Conservation (phyloP, 1,140 invertebrate species). For the Alviniconcha marisindica region DNA sequence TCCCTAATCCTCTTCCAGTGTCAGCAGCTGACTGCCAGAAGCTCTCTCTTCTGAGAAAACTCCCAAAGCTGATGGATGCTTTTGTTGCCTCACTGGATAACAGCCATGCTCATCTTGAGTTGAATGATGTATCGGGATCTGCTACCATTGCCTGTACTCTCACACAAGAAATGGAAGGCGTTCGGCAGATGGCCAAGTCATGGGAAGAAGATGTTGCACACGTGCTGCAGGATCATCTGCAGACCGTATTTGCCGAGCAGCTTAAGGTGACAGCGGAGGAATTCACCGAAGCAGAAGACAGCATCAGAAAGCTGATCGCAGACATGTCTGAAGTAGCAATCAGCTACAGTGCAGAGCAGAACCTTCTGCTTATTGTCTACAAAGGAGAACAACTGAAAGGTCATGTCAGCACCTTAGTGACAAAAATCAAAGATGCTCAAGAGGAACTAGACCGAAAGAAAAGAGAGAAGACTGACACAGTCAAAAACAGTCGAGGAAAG, state of each 20-base stretch:
- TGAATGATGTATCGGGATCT: background rate
- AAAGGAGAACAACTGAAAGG: background rate
- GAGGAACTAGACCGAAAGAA: slow-evolving; percentile 6
- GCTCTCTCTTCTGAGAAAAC: background rate
- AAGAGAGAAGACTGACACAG: background rate
- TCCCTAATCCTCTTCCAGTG: slow-evolving; percentile 8
- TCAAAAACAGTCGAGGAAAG: background rate
- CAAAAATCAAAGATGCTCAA: background rate
- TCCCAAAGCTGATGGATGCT: background rate
- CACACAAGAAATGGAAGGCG: background rate
- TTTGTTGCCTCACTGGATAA: slow-evolving; percentile 3
- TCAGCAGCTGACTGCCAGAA: background rate
- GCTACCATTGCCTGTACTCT: background rate
- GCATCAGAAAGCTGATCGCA: background rate
- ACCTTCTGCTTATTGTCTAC: background rate
- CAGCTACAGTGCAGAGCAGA: background rate
- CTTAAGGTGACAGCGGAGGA: slow-evolving; percentile 15
- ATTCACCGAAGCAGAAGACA: background rate
- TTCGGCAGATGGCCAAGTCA: background rate
- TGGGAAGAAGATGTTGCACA: background rate
- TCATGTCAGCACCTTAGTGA: background rate
- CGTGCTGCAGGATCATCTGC: background rate
- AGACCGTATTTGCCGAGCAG: background rate
- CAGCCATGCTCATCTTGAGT: background rate
- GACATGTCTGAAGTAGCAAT: background rate